phyloP scores from a whole-genome alignment of 2,113 vertebrate species.

The Brachyhypopomus occidentalis region DNA sequence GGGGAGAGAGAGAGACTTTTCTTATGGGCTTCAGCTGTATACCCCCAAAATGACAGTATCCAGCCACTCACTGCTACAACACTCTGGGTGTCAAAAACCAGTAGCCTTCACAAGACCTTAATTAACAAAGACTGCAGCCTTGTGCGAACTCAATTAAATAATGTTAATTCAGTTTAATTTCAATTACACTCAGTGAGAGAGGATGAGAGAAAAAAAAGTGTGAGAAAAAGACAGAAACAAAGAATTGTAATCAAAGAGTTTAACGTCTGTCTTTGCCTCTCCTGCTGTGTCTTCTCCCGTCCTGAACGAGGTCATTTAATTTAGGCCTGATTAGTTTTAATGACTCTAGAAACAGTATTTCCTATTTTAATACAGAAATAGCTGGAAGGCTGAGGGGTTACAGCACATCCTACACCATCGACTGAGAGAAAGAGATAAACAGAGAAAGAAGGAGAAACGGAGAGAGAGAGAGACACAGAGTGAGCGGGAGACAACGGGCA shows the following conservation, averaged over 20 bases:
- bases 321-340: slow-evolving; percentile 68
- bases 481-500: background rate
- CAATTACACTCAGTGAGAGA: slow-evolving; percentile 62
- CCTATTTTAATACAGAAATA: slow-evolving; percentile 53
- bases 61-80: background rate
- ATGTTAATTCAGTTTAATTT: slow-evolving; percentile 81
- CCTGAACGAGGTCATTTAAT: slow-evolving; percentile 68
- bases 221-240: slow-evolving; percentile 61
- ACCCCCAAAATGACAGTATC: slow-evolving; percentile 13
- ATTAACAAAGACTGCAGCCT: slow-evolving; percentile 77
- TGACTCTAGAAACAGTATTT: slow-evolving; percentile 57
- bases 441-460: background rate
- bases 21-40: slow-evolving; percentile 9
- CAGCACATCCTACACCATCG: background rate
- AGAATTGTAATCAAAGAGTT: slow-evolving; percentile 62
- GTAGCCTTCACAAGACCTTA: slow-evolving; percentile 68
- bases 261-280: slow-evolving; percentile 51
- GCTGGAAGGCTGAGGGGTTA: slow-evolving; percentile 28
- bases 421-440: background rate
- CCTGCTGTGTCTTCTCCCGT: slow-evolving; percentile 61
- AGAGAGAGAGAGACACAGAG: slow-evolving; percentile 1
- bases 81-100: slow-evolving; percentile 50
- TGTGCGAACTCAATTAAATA: slow-evolving; percentile 79
- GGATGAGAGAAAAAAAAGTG: background rate
- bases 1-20: background rate